Evolutionary conservation across 2,888 invertebrate species (phyloP).

Genomic region (Ditylenchus weischeri): DNA sequence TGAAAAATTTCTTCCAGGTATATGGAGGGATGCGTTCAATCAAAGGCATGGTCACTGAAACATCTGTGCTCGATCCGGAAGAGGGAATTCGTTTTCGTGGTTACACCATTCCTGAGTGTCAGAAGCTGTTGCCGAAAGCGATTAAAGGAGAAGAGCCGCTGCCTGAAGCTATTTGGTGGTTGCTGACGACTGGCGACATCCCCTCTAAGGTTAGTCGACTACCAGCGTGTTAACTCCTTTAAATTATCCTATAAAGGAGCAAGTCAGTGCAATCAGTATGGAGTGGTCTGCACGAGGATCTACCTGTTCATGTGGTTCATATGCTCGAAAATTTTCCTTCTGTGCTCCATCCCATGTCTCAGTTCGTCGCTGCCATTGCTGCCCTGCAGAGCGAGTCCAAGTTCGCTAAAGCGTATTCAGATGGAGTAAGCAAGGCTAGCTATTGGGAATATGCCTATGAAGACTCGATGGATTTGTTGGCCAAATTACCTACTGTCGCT

Average conservation of each 20-base stretch:
- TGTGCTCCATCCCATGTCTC: constrained; percentile 88
- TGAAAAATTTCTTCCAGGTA: constrained; percentile 61
- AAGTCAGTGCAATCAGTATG: constrained; percentile 68
- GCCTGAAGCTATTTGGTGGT: constrained; percentile 89
- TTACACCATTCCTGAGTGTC: constrained; percentile 86
- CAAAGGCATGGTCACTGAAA: constrained; percentile 88
- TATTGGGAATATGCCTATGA: constrained; percentile 79
- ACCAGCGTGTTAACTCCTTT: too few species aligned
- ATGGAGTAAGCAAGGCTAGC: constrained; percentile 78
- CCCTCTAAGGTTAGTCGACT: constrained; percentile 64
- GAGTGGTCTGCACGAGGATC: constrained; percentile 81
- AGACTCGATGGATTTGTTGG: constrained; percentile 89
- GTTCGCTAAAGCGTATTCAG: constrained; percentile 82
- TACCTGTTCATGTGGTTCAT: constrained; percentile 86
- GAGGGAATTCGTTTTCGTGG: constrained; percentile 93
- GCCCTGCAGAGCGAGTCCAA: constrained; percentile 86
- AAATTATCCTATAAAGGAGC: neutral
- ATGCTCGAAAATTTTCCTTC: constrained; percentile 88
- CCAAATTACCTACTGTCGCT: constrained; percentile 87
- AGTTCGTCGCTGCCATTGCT: constrained; percentile 81
- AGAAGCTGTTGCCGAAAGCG: constrained; percentile 77
- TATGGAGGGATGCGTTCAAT: constrained; percentile 94
- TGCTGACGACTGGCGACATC: constrained; percentile 81
- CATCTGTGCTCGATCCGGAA: constrained; percentile 87
- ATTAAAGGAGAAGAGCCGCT: constrained; percentile 76